Evolutionary conservation across 2,888 invertebrate genomes (phyloP).

Genomic region (Toxonevra muliebris): DNA sequence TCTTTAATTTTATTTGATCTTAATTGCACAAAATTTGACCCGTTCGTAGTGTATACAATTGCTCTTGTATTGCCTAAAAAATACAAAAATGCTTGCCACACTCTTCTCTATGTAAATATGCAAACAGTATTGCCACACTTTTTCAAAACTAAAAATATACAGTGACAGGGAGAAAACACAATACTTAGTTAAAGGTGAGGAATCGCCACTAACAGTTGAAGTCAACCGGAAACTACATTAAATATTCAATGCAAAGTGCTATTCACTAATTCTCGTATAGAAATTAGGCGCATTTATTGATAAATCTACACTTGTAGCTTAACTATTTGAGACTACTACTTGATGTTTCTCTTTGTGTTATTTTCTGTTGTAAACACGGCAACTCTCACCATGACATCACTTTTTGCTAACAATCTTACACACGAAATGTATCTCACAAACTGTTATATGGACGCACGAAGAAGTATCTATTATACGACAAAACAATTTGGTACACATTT

Average conservation of each 20-base stretch:
- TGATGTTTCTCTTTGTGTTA: background rate
- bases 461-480: too few relatives aligned
- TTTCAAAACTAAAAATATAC: background rate
- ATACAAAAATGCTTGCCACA: conserved; percentile 33
- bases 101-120: conserved; percentile 17
- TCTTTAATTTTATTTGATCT: conserved; percentile 42
- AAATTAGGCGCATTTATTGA: too few relatives aligned
- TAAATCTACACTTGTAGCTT: too few relatives aligned
- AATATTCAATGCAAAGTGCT: too few relatives aligned
- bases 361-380: conserved; percentile 28
- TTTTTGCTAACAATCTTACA: conserved; percentile 46
- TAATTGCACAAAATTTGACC: conserved; percentile 43
- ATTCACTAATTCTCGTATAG: too few relatives aligned
- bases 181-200: too few relatives aligned
- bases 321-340: background rate
- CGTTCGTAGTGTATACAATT: conserved; percentile 37
- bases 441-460: background rate
- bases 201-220: conserved; percentile 16
- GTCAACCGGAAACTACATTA: too few relatives aligned
- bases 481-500: conserved; percentile 32
- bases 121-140: conserved; percentile 18
- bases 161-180: too few relatives aligned
- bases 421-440: conserved; percentile 29
- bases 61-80: conserved; percentile 42
- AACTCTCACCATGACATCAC: conserved; percentile 53